Percentiles rank a stretch among this genome's conserved stretches.
Conservation (phyloP, 2,888 invertebrate species). For the Drosophila acutilabella region DNA sequence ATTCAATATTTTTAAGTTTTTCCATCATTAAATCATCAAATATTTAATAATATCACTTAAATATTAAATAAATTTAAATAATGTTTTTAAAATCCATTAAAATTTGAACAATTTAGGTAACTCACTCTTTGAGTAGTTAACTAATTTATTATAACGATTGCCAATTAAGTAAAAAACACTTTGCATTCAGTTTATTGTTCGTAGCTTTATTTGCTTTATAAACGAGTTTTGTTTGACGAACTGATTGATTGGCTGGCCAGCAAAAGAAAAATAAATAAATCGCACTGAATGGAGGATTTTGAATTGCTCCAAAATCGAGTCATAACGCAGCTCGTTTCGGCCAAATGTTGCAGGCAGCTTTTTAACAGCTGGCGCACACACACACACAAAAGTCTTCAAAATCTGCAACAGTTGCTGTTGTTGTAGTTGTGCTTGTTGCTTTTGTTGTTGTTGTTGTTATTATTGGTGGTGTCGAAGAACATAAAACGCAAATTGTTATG, state of each 20-base stretch:
- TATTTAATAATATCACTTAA: too few species aligned
- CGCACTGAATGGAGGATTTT: neutral
- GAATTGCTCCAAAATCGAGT: slow-evolving; percentile 9
- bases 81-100: neutral
- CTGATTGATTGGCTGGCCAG: slow-evolving; percentile 27
- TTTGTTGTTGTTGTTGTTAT: slow-evolving; percentile 5
- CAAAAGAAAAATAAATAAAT: neutral
- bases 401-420: slow-evolving; percentile 47
- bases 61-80: neutral
- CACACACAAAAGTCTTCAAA: slow-evolving; percentile 2
- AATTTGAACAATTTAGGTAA: neutral
- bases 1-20: too few species aligned
- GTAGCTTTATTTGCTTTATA: slow-evolving; percentile 27
- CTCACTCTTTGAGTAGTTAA: neutral
- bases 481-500: slow-evolving; percentile 70
- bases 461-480: slow-evolving; percentile 31
- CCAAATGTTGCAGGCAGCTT: slow-evolving; percentile 47
- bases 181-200: neutral
- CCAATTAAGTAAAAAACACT: slow-evolving; percentile 5
- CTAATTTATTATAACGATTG: slow-evolving; percentile 11
- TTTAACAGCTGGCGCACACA: slow-evolving; percentile 32
- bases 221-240: slow-evolving; percentile 29
- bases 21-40: too few species aligned
- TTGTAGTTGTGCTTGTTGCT: neutral
- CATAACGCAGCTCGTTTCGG: slow-evolving; percentile 54